phyloP scores from a whole-genome alignment of 2,888 invertebrate species.

The Calameuta idolon region DNA sequence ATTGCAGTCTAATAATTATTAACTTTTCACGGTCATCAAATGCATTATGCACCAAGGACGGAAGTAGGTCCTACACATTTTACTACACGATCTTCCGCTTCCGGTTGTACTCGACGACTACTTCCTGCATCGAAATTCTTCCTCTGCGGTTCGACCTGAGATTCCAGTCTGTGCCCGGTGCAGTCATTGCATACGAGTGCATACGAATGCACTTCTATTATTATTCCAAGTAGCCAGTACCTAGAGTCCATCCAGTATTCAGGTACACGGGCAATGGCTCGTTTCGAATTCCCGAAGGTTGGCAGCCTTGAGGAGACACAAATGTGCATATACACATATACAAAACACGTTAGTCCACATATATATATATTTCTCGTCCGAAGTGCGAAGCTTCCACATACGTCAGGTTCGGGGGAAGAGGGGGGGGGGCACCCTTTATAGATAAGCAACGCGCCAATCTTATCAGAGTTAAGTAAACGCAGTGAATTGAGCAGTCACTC shows the following conservation, averaged over 20 bases:
- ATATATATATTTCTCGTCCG: background rate
- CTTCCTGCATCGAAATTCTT: background rate
- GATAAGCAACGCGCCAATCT: background rate
- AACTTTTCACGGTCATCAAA: background rate
- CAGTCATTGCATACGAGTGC: background rate
- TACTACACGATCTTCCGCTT: background rate
- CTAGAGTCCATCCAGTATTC: background rate
- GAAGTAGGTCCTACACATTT: background rate
- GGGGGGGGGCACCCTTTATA: too few species aligned
- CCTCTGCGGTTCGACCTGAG: background rate
- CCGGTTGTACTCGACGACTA: background rate
- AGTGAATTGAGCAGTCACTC: background rate
- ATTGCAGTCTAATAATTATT: background rate
- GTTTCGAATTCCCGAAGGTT: constrained; percentile 4
- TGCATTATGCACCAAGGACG: background rate
- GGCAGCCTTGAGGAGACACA: background rate
- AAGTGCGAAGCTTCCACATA: background rate
- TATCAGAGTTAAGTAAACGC: background rate
- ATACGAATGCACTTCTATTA: background rate
- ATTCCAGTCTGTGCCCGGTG: background rate
- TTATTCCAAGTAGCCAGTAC: background rate
- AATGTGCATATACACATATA: background rate
- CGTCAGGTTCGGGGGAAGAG: background rate
- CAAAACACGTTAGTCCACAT: background rate
- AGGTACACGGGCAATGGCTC: background rate